Base-by-base conservation (phyloP, 2,797 vertebrate species). In the Lepus townsendii region DNA sequence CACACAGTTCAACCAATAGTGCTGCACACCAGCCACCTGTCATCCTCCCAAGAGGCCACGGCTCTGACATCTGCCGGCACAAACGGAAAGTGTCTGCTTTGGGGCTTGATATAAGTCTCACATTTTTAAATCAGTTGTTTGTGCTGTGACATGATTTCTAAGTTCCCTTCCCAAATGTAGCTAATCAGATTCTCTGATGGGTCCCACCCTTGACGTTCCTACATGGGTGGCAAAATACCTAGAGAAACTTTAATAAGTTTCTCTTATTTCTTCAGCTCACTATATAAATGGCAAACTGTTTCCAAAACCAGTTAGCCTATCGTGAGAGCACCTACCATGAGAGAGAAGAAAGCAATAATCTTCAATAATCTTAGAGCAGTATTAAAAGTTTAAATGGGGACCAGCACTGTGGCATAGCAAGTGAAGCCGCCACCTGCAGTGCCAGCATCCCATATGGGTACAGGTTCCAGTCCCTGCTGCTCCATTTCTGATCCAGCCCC, bases 151-250 rank as follows among this genome's bases (percentile, higher is more conserved):
- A 30, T 6, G 50, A 84, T 5, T 52, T 80, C 78, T 65, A 50
- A 66, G 14, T 11, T 85, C 42, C 8, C 87, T 73, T 82, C 42
- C 95, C 82, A 94, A 90, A 91, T 2, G 9, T 95, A 63, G 90
- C 38, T 83, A 78, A 12, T 50, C 35, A n/a, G 82, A 66, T 32
- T 80, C 62, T 62, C 32, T 71, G 60, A 87, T 80, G 9, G 20
- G 32, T 24, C 50, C 30, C 60, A 62, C 5, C 1, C 2, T 26
- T 17, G 9, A 71, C n/a, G 38, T 60, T 80, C 50, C n/a, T 32
- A 2, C 60, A 9, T 47, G 42, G 42, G 42, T 47, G 42, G 42
- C 42, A 47, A 47, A 47, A 47, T 47, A 47, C 42, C 42, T 47
- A 47, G 42, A 47, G 42, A 8, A 47, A 47, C 42, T 9, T 47